Base-by-base conservation (phyloP, 2,888 invertebrate species). In the Drosophila subsilvestris region DNA sequence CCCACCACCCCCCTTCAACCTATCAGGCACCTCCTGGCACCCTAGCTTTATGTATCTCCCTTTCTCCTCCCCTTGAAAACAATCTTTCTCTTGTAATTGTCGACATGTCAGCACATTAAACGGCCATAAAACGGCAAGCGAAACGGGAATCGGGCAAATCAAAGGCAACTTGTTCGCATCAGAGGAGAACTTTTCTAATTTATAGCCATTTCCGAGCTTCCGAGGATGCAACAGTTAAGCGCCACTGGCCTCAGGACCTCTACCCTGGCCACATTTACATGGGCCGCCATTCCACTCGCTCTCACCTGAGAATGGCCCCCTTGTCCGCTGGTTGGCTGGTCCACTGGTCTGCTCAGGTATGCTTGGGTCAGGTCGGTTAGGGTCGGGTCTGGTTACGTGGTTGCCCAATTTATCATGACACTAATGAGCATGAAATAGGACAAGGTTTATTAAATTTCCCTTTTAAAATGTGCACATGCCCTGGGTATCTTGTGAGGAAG, bases 401-500 rank as follows among this genome's bases (percentile, higher is more conserved):
- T 58, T 71, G 67, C 62, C 67, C 79, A 79, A 84, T 84, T 84
- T 84, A 84, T 84, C 83, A 85, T 86, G 84, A 86, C 86, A 84
- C 84, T 84, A 84, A 84, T 84, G 84, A 84, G 83, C 84, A 80
- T 81, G 81, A 86, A 86, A 84, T 85, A 65, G 83, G 86, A 86
- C 84, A 86, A 86, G 78, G 81, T 83, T 84, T 84, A 86, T 83
- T 86, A 84, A 84, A 84, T 86, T 84, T 86, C 81, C 78, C 79
- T 82, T 85, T 83, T 75, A 74, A 84, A 84, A 82, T 81, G 82
- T 75, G 76, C 84, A 82, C 81, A 81, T 79, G 81, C 76, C 79
- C 69, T n/a, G 65, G 79, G 70, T 74, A 70, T 69, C 68, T 32
- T 62, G 50, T 25, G 66, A 65, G 48, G 44, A 58, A 50, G 50